phyloP scores from a whole-genome alignment of 2,797 vertebrate species.

The Lepilemur septentrionalis region DNA sequence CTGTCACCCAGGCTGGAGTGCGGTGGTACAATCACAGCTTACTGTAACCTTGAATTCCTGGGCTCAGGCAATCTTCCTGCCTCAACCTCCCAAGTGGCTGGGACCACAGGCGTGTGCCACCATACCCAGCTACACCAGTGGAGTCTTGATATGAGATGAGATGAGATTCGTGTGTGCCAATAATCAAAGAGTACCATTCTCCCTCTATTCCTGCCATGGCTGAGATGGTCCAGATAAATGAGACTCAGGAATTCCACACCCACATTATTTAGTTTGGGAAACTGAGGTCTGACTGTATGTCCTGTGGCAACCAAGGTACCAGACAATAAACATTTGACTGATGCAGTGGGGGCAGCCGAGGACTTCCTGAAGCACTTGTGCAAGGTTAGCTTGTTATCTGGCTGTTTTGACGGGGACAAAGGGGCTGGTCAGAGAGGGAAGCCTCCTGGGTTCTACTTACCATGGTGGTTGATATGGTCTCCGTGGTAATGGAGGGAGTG shows the following conservation, averaged over 20 bases:
- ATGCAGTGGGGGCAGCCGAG: neutral
- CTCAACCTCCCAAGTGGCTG: neutral
- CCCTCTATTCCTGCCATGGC: neutral
- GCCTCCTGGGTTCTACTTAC: conserved; percentile 76
- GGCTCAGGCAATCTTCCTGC: neutral
- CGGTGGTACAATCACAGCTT: neutral
- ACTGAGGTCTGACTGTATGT: neutral
- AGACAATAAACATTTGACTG: neutral
- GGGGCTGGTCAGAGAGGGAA: neutral
- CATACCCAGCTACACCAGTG: neutral
- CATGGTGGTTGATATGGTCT: conserved; percentile 79
- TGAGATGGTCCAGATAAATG: neutral
- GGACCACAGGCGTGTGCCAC: neutral
- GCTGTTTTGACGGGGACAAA: neutral
- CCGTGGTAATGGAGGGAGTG: conserved; percentile 77
- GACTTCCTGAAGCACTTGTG: neutral
- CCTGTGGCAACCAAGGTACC: neutral
- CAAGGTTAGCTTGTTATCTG: neutral
- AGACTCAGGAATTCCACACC: neutral
- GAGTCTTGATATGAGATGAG: neutral
- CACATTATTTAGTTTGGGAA: neutral
- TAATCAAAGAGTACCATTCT: neutral
- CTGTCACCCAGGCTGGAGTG: neutral
- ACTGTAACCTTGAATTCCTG: neutral
- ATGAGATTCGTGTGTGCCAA: neutral